These are phyloP conservation scores for Asobara japonica DNA, from an alignment of 1,140 invertebrate genomes.

Conservation along the genomic window DNA sequence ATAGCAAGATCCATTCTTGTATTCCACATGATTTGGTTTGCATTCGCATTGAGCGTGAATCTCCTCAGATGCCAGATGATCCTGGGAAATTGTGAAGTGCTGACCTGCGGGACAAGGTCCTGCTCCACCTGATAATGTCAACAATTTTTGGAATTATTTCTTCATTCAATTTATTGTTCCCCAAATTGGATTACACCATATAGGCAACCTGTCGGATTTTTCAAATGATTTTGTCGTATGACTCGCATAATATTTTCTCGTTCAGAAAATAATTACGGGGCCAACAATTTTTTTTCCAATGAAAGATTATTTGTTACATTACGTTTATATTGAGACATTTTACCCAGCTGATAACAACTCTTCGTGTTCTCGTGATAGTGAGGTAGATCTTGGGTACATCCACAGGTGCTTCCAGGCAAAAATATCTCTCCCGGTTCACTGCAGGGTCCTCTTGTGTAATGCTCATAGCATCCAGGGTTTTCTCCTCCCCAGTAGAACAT, in stretches of 20 bases:
- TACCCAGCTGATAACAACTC: constrained; percentile 81
- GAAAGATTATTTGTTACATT: too few relatives aligned
- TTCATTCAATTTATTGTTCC: too few relatives aligned
- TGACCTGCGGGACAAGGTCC: constrained; percentile 79
- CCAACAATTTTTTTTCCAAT: not conserved
- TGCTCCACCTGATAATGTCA: constrained; percentile 66
- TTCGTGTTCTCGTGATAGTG: constrained; percentile 75
- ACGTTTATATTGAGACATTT: too few relatives aligned
- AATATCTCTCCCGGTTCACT: constrained; percentile 77
- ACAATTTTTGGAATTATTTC: too few relatives aligned
- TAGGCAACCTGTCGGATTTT: too few relatives aligned
- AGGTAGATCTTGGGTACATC: constrained; percentile 74
- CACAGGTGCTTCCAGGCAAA: constrained; percentile 76
- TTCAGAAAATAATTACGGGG: too few relatives aligned
- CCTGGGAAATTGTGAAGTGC: constrained; percentile 69
- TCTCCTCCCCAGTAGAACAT: constrained; percentile 64
- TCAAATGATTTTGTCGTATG: too few relatives aligned
- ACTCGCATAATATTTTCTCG: too few relatives aligned
- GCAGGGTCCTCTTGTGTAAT: constrained; percentile 81
- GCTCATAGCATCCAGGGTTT: constrained; percentile 77
- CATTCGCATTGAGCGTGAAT: constrained; percentile 72
- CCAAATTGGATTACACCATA: too few relatives aligned
- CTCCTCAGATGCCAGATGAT: constrained; percentile 43
- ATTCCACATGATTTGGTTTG: constrained; percentile 76
- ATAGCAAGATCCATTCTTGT: constrained; percentile 77